Evolutionary conservation across 1,140 invertebrate genomes (phyloP).

Genomic region (Pogonus chalceus): DNA sequence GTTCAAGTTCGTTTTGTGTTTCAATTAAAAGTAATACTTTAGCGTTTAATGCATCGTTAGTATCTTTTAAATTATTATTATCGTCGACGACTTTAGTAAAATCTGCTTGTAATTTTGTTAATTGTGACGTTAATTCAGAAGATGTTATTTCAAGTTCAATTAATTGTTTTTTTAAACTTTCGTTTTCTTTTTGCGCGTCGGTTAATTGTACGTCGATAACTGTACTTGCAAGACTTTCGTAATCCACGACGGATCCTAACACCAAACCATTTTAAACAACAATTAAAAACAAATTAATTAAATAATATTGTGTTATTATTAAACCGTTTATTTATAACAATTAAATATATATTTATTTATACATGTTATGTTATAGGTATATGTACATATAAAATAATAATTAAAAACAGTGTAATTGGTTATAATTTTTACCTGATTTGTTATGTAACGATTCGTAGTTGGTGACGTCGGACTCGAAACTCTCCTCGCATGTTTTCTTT

Average conservation of each 20-base stretch:
- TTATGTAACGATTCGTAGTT: not conserved
- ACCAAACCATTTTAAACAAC: no score
- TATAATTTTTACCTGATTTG: not conserved
- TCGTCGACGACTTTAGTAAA: not conserved
- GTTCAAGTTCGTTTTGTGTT: not conserved
- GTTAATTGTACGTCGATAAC: constrained; percentile 31
- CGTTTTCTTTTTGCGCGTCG: constrained; percentile 25
- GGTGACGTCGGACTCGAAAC: not conserved
- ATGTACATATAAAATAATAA: no score
- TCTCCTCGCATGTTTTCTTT: not conserved
- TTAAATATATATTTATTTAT: no score
- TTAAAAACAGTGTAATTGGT: not conserved
- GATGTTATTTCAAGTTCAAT: constrained; percentile 10
- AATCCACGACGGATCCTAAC: not conserved
- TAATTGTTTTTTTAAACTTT: constrained; percentile 14
- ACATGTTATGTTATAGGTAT: no score
- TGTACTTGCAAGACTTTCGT: constrained; percentile 22
- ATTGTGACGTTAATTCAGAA: not conserved
- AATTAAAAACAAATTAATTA: no score
- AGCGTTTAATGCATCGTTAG: not conserved
- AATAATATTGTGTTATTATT: no score
- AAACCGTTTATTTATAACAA: no score
- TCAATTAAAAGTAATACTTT: not conserved
- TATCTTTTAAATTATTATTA: not conserved
- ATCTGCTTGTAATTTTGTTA: not conserved